Evolutionary conservation across 2,797 vertebrate genomes (phyloP), one percentile per base, ranked within the genome.

Genomic region (Parotocinclus haroldoi): DNA sequence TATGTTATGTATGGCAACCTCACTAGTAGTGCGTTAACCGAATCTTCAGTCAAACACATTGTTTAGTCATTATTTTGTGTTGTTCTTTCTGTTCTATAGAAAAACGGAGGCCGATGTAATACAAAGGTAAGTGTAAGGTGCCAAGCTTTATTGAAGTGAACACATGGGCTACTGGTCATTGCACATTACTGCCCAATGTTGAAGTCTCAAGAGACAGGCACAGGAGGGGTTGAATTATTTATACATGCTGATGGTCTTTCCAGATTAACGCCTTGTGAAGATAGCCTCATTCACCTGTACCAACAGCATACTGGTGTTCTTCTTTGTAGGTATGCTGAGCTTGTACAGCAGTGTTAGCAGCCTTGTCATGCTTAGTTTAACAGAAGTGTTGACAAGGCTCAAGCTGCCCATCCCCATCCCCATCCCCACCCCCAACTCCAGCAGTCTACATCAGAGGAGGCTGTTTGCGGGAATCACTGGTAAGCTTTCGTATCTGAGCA

Each of bases 401-500:
- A 17, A 42, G 56, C 58, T 17, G 66, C 69, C 65, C 72, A 62
- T 38, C 61, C 72, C 54, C 39, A 61, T 16, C 17, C 27, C 44
- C 48, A 7, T n/a, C 46, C 38, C 38, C 38, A 40, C n/a, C n/a
- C n/a, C n/a, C n/a, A n/a, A n/a, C n/a, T n/a, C n/a, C 5, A 40
- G 39, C n/a, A 42, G n/a, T 58, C 45, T 51, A 58, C 46, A 58
- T 54, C 39, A 61, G 49, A 62, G 69, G 69, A 78, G 79, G 79
- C 84, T 81, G 79, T 86, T 90, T 89, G 87, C 88, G 85, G 88
- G 88, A 91, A 92, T 88, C 82, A 86, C 82, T 82, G 85, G 81
- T 76, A 79, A 79, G 76, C 80, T 80, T 77, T 84, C 55, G 63
- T 90, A 89, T 89, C 87, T 85, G 73, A 76, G 53, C 82, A 76